Percentiles rank a stretch among this genome's conserved stretches.
Evolutionary conservation across 2,888 invertebrate species (phyloP).

Genomic region (Stratiomys singularior): DNA sequence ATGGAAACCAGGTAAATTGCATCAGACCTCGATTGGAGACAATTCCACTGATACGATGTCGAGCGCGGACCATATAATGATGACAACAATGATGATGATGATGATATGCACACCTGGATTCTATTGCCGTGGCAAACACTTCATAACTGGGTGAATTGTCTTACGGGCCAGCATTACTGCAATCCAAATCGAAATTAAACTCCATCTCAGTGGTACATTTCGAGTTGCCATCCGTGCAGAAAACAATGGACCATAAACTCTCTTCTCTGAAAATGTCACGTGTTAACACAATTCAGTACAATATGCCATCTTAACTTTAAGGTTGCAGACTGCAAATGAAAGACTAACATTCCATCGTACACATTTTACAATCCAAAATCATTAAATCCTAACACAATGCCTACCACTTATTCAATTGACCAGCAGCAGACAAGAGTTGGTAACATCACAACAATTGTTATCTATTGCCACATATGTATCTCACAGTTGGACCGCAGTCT

Average conservation of each 20-base stretch:
- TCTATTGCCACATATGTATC: background rate
- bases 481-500: background rate
- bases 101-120: slow-evolving; percentile 37
- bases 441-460: background rate
- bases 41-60: background rate
- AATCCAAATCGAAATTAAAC: background rate
- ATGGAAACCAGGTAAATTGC: slow-evolving; percentile 26
- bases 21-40: slow-evolving; percentile 18
- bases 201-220: background rate
- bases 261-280: background rate
- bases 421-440: background rate
- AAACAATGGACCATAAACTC: background rate
- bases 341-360: background rate
- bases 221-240: background rate
- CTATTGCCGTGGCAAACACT: background rate
- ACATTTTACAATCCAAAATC: background rate
- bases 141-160: background rate
- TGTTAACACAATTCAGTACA: background rate
- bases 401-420: background rate
- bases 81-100: slow-evolving; percentile 11
- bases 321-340: too few species aligned
- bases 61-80: slow-evolving; percentile 30
- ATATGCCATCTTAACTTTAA: background rate
- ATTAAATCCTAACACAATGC: background rate
- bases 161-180: background rate